Base-by-base conservation (phyloP, 2,797 vertebrate genomes). In the Sandelia bainsii region DNA sequence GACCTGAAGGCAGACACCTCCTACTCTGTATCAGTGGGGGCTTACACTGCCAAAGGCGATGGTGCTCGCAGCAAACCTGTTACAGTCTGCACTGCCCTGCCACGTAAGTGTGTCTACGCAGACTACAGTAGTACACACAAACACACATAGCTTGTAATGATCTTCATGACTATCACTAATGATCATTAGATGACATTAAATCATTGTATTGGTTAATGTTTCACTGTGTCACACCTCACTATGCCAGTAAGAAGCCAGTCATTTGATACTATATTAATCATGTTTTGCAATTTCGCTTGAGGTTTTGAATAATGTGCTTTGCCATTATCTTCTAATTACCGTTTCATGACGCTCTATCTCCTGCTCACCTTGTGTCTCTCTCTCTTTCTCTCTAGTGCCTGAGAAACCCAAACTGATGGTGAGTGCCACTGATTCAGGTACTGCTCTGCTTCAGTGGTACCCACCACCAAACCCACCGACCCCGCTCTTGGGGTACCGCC, bases 31-130 rank as follows among this genome's bases (percentile, higher is more conserved):
- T 96, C 97, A 20, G 97, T 99, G 71, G 97, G 97, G 81, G 97
- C 97, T 69, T 99, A 98, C 80, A 99, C 97, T 49, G 97, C 97
- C 27, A 99, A 98, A 93, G 98, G 97, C 74, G 97, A 99, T 0
- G 98, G 98, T 60, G 96, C 97, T 76, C 96, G 97, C 82, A 99
- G 97, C 95, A 98, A 97, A 89, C 94, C 97, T 60, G 95, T 95
- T 59, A 79, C 95, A 11, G 88, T 96, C 70, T 96, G 96, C 85
- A 97, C 97, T 49, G 96, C 95, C 57, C 78, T 86, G 42, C 93
- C 93, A 53, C 8, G 92, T 92, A 84, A 90, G 92, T 87, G 46
- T 68, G 25, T 42, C 53, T 9, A 6, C 46, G 32, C 17, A 50
- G 12, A 58, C 29, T 68, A 53, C 14, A 17, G 14, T 17, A 17